These are phyloP conservation scores for Thalassaphorura encarpata DNA, from an alignment of 1,140 invertebrate species.

Conservation along the genomic window DNA sequence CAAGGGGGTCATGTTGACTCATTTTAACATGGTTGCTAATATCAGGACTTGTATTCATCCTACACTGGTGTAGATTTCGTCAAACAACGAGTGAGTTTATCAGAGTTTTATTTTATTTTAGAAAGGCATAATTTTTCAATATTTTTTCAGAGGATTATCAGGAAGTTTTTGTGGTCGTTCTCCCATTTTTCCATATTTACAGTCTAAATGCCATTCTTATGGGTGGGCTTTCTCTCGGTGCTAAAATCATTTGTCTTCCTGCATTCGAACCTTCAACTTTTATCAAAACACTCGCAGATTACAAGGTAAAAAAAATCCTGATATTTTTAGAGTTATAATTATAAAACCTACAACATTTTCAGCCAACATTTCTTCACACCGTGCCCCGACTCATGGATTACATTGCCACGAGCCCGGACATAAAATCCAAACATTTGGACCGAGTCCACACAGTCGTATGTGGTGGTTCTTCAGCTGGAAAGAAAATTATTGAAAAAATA, in stretches of 20 bases:
- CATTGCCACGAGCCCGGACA: constrained; percentile 48
- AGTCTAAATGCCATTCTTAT: constrained; percentile 2
- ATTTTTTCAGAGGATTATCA: too few relatives aligned
- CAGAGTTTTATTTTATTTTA: not conserved
- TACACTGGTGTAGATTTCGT: too few relatives aligned
- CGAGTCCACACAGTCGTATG: not conserved
- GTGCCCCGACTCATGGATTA: constrained; percentile 55
- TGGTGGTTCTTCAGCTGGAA: constrained; percentile 15
- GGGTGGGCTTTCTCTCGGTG: constrained; percentile 45
- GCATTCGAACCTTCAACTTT: constrained; percentile 61
- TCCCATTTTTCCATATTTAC: constrained; percentile 23
- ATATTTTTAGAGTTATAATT: too few relatives aligned
- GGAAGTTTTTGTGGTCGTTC: too few relatives aligned
- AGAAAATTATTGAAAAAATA: not conserved
- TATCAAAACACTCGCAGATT: constrained; percentile 51
- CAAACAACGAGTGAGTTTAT: constrained; percentile 6
- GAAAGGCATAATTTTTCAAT: not conserved
- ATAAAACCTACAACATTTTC: too few relatives aligned
- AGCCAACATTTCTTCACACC: constrained; percentile 47
- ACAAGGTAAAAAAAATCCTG: too few relatives aligned
- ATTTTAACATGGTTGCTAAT: not conserved
- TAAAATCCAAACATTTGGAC: constrained; percentile 8
- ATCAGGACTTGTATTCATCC: not conserved
- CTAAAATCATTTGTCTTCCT: constrained; percentile 58
- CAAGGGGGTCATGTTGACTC: not conserved